Percentiles rank a stretch among this genome's conserved stretches.
These are phyloP conservation scores for Allobates femoralis DNA, from an alignment of 2,797 vertebrate species.

Conservation along the genomic window DNA sequence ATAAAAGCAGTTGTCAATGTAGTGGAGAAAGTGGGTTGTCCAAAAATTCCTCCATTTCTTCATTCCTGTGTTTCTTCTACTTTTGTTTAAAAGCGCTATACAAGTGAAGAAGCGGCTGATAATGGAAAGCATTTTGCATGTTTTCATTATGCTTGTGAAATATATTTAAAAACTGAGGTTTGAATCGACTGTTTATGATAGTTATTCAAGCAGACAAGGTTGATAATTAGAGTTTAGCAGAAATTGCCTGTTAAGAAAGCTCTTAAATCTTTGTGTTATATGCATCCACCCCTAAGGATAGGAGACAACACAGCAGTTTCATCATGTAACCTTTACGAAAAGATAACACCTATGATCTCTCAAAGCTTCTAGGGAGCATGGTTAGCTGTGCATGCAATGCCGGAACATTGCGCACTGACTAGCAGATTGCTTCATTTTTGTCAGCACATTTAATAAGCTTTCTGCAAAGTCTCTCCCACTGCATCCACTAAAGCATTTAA, in stretches of 20 bases:
- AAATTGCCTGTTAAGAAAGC: conserved; percentile 54
- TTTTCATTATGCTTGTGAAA: conserved; percentile 44
- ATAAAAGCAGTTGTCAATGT: conserved; percentile 7
- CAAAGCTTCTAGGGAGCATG: conserved; percentile 31
- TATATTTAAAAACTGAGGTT: conserved; percentile 48
- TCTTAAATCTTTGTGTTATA: conserved; percentile 54
- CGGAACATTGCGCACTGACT: not conserved
- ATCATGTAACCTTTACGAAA: conserved; percentile 51
- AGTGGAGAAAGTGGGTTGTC: conserved; percentile 1
- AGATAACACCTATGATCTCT: conserved; percentile 53
- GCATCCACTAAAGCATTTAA: not conserved
- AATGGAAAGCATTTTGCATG: conserved; percentile 52
- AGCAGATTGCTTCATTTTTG: conserved; percentile 17
- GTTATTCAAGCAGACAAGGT: conserved; percentile 45
- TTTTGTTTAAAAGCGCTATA: conserved; percentile 32
- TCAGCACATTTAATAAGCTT: not conserved
- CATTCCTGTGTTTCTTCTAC: conserved; percentile 22
- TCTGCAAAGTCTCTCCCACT: not conserved
- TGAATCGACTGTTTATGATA: conserved; percentile 57
- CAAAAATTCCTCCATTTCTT: conserved; percentile 11
- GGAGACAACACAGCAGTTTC: conserved; percentile 41
- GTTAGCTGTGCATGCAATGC: conserved; percentile 43
- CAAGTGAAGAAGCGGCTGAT: conserved; percentile 11
- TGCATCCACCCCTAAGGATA: conserved; percentile 51
- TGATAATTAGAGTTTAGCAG: conserved; percentile 56